Conservation (phyloP, 2,797 vertebrate species). For the Cephalopachus bancanus region DNA sequence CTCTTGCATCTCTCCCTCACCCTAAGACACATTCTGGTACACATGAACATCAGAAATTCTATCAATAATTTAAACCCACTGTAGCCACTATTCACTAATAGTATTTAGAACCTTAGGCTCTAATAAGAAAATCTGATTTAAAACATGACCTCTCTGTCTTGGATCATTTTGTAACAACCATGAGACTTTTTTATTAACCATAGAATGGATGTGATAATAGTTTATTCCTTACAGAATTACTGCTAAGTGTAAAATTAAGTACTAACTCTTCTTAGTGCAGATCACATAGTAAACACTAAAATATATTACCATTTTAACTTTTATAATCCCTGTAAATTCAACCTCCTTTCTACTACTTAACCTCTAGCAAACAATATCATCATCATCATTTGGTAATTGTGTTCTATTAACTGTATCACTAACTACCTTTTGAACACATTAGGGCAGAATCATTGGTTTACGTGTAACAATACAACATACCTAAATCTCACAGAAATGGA, state of each 20-base stretch:
- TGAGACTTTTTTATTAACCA: not conserved
- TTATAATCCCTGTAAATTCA: not conserved
- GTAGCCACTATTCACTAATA: not conserved
- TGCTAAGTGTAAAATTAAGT: not conserved
- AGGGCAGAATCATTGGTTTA: not conserved
- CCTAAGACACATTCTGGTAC: not conserved
- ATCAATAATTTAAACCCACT: not conserved
- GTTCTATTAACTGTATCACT: not conserved
- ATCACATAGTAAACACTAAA: not conserved
- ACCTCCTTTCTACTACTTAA: not conserved
- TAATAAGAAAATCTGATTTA: not conserved
- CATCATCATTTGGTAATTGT: not conserved
- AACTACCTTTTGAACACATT: not conserved
- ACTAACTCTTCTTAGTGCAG: not conserved
- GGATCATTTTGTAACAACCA: not conserved
- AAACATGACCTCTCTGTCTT: not conserved
- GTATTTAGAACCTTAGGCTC: not conserved
- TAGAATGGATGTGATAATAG: not conserved
- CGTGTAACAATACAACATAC: accelerated
- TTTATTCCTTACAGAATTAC: not conserved
- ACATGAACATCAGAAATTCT: not conserved
- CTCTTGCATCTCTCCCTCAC: not conserved
- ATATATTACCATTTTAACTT: not conserved
- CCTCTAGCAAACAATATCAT: not conserved
- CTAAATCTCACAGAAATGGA: not conserved